These are phyloP conservation scores for Chrysogorgia sp. DNA, from an alignment of 92 coral and sea anemone species.

Conservation along the genomic window DNA sequence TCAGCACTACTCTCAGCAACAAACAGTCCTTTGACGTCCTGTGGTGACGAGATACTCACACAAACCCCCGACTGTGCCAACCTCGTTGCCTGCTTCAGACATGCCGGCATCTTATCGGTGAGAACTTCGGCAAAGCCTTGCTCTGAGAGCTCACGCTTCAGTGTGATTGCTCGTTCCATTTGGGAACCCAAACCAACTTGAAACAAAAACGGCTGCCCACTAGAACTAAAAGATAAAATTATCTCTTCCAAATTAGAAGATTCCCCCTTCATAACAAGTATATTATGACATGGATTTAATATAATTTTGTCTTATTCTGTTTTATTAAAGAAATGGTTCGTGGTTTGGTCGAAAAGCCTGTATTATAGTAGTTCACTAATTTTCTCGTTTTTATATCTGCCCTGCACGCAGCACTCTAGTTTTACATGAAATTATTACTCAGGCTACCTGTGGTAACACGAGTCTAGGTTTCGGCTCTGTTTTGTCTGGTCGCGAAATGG, in stretches of 20 bases:
- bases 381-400: too few species aligned
- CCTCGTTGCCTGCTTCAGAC: conserved; percentile 70
- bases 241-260: not conserved
- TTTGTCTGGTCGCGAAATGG: too few species aligned
- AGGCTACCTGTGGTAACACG: too few species aligned
- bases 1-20: conserved; percentile 33
- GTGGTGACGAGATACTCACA: conserved; percentile 70
- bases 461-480: too few species aligned
- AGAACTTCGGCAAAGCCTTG: conserved; percentile 74
- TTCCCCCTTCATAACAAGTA: not conserved
- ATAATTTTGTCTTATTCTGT: not conserved
- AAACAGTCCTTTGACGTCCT: conserved; percentile 45
- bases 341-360: too few species aligned
- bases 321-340: not conserved
- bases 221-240: conserved; percentile 55
- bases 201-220: conserved; percentile 72
- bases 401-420: too few species aligned
- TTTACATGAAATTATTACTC: too few species aligned
- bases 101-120: conserved; percentile 69
- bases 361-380: too few species aligned
- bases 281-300: not conserved
- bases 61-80: conserved; percentile 86
- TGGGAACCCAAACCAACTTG: conserved; percentile 85
- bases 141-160: conserved; percentile 83
- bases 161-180: conserved; percentile 84